A percentile compares a stretch with the other conserved stretches of the same genome.
phyloP scores from a whole-genome alignment of 2,888 invertebrate species.

The Parascotia fuliginaria region DNA sequence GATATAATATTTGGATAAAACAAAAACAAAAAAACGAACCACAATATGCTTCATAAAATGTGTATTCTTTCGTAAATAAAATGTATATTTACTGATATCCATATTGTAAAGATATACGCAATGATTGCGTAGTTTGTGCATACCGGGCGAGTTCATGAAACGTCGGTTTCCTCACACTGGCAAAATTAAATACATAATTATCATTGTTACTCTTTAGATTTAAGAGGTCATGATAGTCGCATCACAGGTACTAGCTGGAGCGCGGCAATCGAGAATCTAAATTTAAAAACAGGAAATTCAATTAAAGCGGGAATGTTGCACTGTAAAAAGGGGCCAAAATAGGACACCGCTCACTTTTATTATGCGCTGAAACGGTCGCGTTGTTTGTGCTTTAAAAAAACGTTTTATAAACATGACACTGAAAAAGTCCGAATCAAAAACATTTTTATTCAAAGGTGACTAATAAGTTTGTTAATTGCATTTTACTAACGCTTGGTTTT shows the following conservation, averaged over 20 bases:
- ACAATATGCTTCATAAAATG: constrained; percentile 39
- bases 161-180: constrained; percentile 21
- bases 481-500: constrained; percentile 48
- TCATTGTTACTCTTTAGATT: constrained; percentile 15
- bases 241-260: constrained; percentile 34
- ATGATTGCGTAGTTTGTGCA: constrained; percentile 33
- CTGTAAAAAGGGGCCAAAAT: constrained; percentile 80
- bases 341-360: constrained; percentile 75
- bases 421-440: constrained; percentile 65
- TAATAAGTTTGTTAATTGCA: constrained; percentile 36
- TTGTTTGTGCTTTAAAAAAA: constrained; percentile 36
- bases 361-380: constrained; percentile 57
- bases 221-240: constrained; percentile 31
- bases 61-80: constrained; percentile 46
- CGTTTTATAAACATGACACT: constrained; percentile 56
- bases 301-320: constrained; percentile 78
- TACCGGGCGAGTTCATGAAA: constrained; percentile 27
- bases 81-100: constrained; percentile 19
- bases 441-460: constrained; percentile 62
- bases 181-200: constrained; percentile 18
- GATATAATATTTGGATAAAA: no score
- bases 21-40: constrained; percentile 1
- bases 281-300: constrained; percentile 83
- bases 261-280: constrained; percentile 59
- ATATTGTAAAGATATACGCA: constrained; percentile 11